Percentiles rank a stretch among this genome's conserved stretches.
These are phyloP conservation scores for Scleropages formosus DNA, from an alignment of 2,797 vertebrate species.

Conservation along the genomic window DNA sequence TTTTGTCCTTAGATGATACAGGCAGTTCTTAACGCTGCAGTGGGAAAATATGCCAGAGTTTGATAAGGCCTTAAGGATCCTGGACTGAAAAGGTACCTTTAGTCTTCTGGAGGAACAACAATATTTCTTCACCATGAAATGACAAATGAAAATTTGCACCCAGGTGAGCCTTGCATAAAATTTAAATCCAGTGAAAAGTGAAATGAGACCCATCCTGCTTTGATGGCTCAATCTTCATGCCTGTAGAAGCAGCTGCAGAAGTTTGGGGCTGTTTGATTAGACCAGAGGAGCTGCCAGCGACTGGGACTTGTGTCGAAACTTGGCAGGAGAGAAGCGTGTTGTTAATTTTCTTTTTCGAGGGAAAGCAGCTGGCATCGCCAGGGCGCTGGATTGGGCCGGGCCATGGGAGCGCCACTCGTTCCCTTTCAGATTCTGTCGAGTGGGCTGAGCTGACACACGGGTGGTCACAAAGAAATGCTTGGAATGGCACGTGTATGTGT, in stretches of 20 bases:
- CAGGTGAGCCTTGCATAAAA: neutral
- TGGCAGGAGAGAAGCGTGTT: neutral
- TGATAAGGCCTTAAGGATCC: too few species aligned
- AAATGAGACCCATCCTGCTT: too few species aligned
- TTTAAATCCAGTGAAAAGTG: too few species aligned
- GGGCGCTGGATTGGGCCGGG: neutral
- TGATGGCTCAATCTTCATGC: neutral
- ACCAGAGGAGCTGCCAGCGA: neutral
- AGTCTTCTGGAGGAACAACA: too few species aligned
- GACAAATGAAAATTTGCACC: neutral
- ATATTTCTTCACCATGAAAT: too few species aligned
- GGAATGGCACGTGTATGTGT: too few species aligned
- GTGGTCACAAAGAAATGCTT: neutral
- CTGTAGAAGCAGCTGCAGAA: neutral
- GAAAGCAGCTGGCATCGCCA: constrained; percentile 12
- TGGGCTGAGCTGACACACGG: neutral
- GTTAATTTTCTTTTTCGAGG: constrained; percentile 8
- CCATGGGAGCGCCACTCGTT: neutral
- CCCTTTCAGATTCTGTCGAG: neutral
- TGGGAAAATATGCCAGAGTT: too few species aligned
- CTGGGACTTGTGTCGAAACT: too few species aligned
- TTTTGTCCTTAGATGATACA: too few species aligned
- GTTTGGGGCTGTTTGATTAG: neutral
- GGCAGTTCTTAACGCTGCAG: too few species aligned
- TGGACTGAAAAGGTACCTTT: too few species aligned